phyloP scores from a whole-genome alignment of 2,113 vertebrate species.

The Sakesphorus luctuosus region DNA sequence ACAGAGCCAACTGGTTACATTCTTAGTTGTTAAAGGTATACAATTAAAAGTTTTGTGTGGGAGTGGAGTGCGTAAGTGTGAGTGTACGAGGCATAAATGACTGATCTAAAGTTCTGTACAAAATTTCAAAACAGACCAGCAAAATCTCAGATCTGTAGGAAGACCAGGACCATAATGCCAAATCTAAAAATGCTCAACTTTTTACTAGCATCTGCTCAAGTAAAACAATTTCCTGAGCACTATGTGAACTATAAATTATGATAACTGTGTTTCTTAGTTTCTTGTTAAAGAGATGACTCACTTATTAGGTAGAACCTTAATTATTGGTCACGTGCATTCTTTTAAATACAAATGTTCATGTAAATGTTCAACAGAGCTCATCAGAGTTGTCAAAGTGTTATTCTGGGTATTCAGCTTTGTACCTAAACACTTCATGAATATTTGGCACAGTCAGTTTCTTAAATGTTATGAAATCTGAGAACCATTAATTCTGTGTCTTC shows the following conservation, averaged over 20 bases:
- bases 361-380: conserved; percentile 1
- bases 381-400: neutral
- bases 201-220: neutral
- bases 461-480: conserved; percentile 2
- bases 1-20: neutral
- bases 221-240: neutral
- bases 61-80: neutral
- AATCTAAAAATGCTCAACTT: neutral
- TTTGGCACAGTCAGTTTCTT: neutral
- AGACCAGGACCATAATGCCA: neutral
- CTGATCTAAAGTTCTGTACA: neutral
- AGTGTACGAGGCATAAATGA: neutral
- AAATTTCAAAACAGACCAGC: neutral
- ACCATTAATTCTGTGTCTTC: neutral
- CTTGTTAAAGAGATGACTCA: neutral
- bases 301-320: neutral
- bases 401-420: neutral
- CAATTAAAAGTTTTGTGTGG: neutral
- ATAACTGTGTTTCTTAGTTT: conserved; percentile 11
- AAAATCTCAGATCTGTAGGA: neutral
- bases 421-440: neutral
- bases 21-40: neutral
- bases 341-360: neutral
- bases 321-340: neutral
- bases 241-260: neutral